A percentile compares a stretch with the other conserved stretches of the same genome.
Conservation (phyloP, 2,113 vertebrate genomes). For the Sus scrofa region DNA sequence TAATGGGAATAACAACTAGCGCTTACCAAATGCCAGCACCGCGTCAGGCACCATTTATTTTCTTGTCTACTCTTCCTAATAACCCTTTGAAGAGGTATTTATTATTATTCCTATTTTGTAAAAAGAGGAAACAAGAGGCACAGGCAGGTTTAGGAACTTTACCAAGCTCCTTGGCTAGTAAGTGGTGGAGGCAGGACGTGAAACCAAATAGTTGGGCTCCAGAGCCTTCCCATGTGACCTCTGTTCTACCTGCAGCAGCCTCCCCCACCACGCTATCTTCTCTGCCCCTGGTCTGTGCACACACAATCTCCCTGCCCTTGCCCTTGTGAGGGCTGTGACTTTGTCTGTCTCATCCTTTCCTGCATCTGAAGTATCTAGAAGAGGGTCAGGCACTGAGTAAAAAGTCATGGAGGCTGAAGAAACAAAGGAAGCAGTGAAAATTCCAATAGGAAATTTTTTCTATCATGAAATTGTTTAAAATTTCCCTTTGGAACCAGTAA, state of each 20-base stretch:
- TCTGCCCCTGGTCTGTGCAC: neutral
- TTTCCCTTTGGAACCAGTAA: neutral
- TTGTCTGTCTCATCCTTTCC: neutral
- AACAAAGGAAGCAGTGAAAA: neutral
- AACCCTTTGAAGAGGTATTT: neutral
- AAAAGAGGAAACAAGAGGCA: neutral
- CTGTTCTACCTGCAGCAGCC: accelerated
- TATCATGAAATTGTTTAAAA: neutral
- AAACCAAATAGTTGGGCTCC: neutral
- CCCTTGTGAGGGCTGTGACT: accelerated
- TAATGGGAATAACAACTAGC: neutral
- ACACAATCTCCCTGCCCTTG: accelerated
- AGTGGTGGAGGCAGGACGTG: neutral
- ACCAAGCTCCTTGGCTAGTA: neutral
- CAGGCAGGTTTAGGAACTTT: neutral
- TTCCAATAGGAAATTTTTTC: neutral
- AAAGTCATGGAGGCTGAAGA: neutral
- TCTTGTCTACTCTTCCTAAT: neutral
- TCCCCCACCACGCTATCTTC: neutral
- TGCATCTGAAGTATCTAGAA: neutral
- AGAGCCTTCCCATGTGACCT: neutral
- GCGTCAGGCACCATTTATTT: neutral
- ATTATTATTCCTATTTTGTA: neutral
- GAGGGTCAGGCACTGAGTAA: neutral
- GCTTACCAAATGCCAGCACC: neutral